These are phyloP conservation scores for Metellina segmentata DNA, from an alignment of 2,888 invertebrate genomes.

Conservation along the genomic window DNA sequence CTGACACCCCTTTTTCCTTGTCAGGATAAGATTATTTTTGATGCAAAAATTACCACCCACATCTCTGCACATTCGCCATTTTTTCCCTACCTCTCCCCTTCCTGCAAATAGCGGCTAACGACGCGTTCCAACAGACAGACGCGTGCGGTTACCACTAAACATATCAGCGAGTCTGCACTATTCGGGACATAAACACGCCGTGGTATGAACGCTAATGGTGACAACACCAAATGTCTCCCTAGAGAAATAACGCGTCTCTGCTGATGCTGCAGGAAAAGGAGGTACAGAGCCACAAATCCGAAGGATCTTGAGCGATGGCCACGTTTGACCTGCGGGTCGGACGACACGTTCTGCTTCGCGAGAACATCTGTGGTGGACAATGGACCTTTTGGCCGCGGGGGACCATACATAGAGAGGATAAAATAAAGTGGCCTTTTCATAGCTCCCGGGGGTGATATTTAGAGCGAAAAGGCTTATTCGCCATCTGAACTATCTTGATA, in stretches of 20 bases:
- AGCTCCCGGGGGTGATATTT: conserved; percentile 65
- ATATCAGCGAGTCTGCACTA: conserved; percentile 25
- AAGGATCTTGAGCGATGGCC: conserved; percentile 59
- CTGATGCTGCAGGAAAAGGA: conserved; percentile 7
- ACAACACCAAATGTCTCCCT: conserved; percentile 48
- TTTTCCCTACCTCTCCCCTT: background rate
- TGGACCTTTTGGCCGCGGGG: conserved; percentile 51
- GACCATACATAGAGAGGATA: conserved; percentile 55
- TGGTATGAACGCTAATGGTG: conserved; percentile 43
- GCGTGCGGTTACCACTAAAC: conserved; percentile 1
- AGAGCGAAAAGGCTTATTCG: conserved; percentile 45
- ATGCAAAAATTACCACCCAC: background rate
- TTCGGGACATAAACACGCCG: conserved; percentile 23
- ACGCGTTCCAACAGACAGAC: background rate
- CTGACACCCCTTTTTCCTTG: background rate
- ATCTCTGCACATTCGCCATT: conserved; percentile 16
- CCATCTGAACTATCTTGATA: conserved; percentile 44
- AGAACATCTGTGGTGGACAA: conserved; percentile 64
- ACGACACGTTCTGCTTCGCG: conserved; percentile 37
- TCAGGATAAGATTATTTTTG: background rate
- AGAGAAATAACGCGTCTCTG: conserved; percentile 27
- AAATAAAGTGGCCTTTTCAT: conserved; percentile 72
- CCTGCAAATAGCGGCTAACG: background rate
- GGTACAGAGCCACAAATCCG: conserved; percentile 32
- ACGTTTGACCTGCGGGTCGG: conserved; percentile 63